phyloP scores from a whole-genome alignment of 1,140 invertebrate species.

The Maconellicoccus hirsutus region DNA sequence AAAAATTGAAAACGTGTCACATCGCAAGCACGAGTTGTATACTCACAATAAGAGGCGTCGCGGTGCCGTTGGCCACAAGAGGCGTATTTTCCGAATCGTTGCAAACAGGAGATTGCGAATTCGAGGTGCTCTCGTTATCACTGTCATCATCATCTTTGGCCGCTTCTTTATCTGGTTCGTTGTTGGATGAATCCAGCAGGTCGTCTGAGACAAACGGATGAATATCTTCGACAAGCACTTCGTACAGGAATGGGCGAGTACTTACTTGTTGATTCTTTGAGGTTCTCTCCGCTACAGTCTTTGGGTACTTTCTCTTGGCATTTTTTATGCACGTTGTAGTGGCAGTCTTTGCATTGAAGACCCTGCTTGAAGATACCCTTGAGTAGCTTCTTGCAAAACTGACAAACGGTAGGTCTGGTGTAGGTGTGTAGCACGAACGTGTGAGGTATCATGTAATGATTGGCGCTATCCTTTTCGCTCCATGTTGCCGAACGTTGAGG shows the following conservation, averaged over 20 bases:
- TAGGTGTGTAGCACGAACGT: constrained; percentile 87
- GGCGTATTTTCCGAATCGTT: not conserved
- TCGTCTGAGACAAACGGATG: too few species aligned
- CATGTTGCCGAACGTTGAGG: not conserved
- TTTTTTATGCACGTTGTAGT: constrained; percentile 96
- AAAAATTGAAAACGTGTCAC: too few species aligned
- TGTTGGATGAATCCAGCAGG: not conserved
- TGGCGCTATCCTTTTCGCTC: not conserved
- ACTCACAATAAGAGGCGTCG: constrained; percentile 27
- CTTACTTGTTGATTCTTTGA: constrained; percentile 27
- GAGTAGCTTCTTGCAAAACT: constrained; percentile 87
- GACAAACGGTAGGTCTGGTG: constrained; percentile 89
- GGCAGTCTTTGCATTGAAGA: constrained; percentile 94
- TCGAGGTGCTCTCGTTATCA: constrained; percentile 38
- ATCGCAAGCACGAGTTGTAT: not conserved
- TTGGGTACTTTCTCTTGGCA: constrained; percentile 89
- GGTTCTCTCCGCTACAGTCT: constrained; percentile 79
- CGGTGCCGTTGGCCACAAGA: constrained; percentile 27
- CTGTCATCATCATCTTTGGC: constrained; percentile 56
- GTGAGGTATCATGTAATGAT: constrained; percentile 67
- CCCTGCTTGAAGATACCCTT: constrained; percentile 94
- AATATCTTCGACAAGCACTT: too few species aligned
- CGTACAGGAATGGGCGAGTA: too few species aligned
- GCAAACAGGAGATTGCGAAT: constrained; percentile 15
- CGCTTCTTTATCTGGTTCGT: not conserved